These are phyloP conservation scores for Drosophila affinis DNA, from an alignment of 2,888 invertebrate species.

Conservation along the genomic window DNA sequence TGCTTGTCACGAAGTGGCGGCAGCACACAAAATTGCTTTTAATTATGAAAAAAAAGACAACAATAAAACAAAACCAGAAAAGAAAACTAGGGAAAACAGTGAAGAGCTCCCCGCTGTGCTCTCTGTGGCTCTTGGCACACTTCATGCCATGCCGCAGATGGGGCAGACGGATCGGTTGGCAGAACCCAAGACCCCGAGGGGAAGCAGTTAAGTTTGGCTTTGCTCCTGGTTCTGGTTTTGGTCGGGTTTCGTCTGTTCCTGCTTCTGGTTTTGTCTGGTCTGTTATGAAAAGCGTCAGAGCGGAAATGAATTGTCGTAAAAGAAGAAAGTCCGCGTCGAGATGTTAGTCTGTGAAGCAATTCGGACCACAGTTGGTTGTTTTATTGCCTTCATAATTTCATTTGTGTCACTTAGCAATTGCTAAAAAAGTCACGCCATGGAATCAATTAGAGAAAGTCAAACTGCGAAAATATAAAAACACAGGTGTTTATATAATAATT, in stretches of 20 bases:
- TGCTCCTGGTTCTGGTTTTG: background rate
- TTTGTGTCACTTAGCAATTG: slow-evolving; percentile 47
- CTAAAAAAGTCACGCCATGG: background rate
- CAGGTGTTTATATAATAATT: no score
- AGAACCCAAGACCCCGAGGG: slow-evolving; percentile 17
- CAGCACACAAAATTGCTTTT: slow-evolving; percentile 51
- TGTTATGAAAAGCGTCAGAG: slow-evolving; percentile 24
- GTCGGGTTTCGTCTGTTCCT: background rate
- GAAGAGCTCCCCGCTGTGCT: slow-evolving; percentile 31
- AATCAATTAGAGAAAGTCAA: background rate
- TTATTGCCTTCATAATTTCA: slow-evolving; percentile 44
- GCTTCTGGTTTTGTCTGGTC: slow-evolving; percentile 1
- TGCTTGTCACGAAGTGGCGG: slow-evolving; percentile 47
- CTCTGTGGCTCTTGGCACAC: slow-evolving; percentile 33
- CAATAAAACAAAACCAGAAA: slow-evolving; percentile 27
- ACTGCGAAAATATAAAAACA: no score
- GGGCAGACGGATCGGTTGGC: background rate
- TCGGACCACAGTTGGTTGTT: slow-evolving; percentile 33
- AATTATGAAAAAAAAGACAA: slow-evolving; percentile 54
- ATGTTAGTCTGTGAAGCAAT: slow-evolving; percentile 7
- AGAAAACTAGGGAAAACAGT: slow-evolving; percentile 12
- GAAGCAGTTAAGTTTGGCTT: slow-evolving; percentile 23
- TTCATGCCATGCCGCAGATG: slow-evolving; percentile 33
- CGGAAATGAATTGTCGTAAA: slow-evolving; percentile 54
- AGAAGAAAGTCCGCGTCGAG: slow-evolving; percentile 6